These are phyloP conservation scores for Zapus hudsonius DNA, from an alignment of 2,113 vertebrate genomes.

Conservation along the genomic window DNA sequence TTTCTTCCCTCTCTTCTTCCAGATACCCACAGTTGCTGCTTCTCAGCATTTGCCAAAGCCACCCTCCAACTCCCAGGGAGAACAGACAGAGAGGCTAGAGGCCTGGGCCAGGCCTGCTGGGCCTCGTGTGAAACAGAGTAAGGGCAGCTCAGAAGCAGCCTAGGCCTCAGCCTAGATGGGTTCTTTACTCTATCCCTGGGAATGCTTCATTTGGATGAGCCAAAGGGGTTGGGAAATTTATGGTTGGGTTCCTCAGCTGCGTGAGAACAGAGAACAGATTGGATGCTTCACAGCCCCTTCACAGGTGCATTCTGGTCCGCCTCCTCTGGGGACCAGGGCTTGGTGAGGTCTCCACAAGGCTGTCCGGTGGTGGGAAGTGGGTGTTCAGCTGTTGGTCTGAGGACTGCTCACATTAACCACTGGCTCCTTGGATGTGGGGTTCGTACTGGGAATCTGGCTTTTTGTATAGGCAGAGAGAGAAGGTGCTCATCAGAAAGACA, in stretches of 20 bases:
- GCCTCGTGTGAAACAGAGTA: not conserved
- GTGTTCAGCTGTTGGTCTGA: not conserved
- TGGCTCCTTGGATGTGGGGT: not conserved
- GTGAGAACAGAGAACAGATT: not conserved
- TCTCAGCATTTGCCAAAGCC: too few relatives aligned
- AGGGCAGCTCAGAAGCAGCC: not conserved
- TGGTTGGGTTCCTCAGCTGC: not conserved
- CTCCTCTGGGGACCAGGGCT: not conserved
- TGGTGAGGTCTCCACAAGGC: not conserved
- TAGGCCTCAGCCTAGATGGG: not conserved
- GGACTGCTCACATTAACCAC: accelerated
- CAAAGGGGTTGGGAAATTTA: too few relatives aligned
- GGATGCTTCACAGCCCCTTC: not conserved
- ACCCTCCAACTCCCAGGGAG: not conserved
- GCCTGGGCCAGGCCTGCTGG: not conserved
- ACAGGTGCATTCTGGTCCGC: not conserved
- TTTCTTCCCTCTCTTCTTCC: not conserved
- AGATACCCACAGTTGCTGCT: not conserved
- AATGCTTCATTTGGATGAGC: not conserved
- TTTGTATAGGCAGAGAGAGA: not conserved
- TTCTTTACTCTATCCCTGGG: not conserved
- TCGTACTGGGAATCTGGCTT: accelerated
- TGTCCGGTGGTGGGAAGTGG: not conserved
- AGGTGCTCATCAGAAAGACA: not conserved
- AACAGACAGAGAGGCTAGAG: accelerated